A percentile compares a stretch with the other conserved stretches of the same genome.
These are phyloP conservation scores for Eulemur albifrons DNA, from an alignment of 2,797 vertebrate genomes.

Conservation along the genomic window DNA sequence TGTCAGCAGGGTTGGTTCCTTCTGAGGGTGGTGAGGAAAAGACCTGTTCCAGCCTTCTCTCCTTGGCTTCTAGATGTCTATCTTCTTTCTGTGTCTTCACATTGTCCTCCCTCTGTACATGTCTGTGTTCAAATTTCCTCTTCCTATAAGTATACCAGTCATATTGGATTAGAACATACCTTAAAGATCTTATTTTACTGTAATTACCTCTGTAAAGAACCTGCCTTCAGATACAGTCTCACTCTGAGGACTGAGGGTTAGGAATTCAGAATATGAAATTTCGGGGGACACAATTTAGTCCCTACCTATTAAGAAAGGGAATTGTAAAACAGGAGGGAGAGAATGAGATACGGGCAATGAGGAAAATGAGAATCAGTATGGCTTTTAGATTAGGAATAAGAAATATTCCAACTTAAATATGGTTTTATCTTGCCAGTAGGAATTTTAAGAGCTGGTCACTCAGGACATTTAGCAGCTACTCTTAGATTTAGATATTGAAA, in stretches of 20 bases:
- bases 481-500: neutral
- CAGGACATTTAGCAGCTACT: neutral
- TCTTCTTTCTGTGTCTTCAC: neutral
- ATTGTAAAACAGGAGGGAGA: neutral
- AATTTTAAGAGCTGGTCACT: neutral
- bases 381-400: neutral
- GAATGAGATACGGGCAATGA: neutral
- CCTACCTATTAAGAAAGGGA: neutral
- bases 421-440: neutral
- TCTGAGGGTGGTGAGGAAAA: accelerated
- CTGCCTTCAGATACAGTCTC: neutral
- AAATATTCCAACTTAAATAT: neutral
- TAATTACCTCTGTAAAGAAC: neutral
- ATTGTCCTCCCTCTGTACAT: accelerated
- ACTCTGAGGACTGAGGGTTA: neutral
- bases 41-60: neutral
- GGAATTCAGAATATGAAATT: neutral
- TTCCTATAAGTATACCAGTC: neutral
- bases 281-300: neutral
- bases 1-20: neutral
- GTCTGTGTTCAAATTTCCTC: neutral
- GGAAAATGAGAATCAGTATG: neutral
- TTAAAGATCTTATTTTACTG: neutral
- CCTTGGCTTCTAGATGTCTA: accelerated
- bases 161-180: neutral